Conservation (phyloP, 2,888 invertebrate genomes). For the Tetragonisca angustula region DNA sequence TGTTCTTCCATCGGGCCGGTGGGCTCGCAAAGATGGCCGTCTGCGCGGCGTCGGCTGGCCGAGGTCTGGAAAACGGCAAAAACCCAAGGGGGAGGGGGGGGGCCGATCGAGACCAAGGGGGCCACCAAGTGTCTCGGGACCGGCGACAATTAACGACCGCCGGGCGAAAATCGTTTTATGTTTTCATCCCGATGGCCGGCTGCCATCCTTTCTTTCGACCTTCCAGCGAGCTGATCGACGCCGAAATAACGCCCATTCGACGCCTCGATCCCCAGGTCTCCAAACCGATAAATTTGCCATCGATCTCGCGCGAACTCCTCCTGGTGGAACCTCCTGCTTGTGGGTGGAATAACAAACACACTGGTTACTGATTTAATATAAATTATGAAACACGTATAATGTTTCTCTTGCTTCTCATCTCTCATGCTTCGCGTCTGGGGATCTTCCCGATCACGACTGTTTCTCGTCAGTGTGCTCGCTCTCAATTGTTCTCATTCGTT, state of each 20-base stretch:
- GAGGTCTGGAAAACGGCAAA: slow-evolving; percentile 63
- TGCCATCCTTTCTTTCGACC: not conserved
- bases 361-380: too few relatives aligned
- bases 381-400: too few relatives aligned
- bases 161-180: slow-evolving; percentile 58
- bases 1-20: slow-evolving; percentile 61
- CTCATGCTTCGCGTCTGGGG: too few relatives aligned
- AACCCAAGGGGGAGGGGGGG: too few relatives aligned
- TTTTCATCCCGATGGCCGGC: slow-evolving; percentile 61
- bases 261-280: not conserved
- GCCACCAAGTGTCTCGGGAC: slow-evolving; percentile 63
- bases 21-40: slow-evolving; percentile 80
- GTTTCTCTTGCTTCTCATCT: too few relatives aligned
- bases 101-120: slow-evolving; percentile 1
- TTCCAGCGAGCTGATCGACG: slow-evolving; percentile 43
- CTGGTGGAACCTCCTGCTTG: too few relatives aligned
- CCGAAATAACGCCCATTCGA: not conserved
- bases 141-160: slow-evolving; percentile 61
- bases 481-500: too few relatives aligned
- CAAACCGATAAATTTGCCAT: not conserved
- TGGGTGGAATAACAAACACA: too few relatives aligned
- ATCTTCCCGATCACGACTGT: too few relatives aligned
- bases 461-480: too few relatives aligned
- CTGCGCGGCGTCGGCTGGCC: slow-evolving; percentile 42
- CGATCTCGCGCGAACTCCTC: not conserved